phyloP scores from a whole-genome alignment of 2,888 invertebrate species.

The Oxystoma pomonae region DNA sequence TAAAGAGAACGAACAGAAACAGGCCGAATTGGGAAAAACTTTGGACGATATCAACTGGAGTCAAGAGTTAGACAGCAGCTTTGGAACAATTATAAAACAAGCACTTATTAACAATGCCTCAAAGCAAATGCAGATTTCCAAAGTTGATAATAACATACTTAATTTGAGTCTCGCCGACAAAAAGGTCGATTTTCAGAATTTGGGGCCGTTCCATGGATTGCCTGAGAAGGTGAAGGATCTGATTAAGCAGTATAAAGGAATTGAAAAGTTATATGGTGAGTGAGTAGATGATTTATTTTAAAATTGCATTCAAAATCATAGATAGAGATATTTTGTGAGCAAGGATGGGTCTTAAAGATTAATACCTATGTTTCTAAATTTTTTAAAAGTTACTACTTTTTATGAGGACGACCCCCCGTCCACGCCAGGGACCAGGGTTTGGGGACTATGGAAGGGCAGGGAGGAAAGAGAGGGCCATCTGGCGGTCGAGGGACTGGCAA shows the following conservation, averaged over 20 bases:
- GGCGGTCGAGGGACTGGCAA: too few relatives aligned
- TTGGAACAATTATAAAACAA: constrained; percentile 37
- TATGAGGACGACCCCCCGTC: too few relatives aligned
- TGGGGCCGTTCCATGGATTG: constrained; percentile 72
- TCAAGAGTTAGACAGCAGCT: constrained; percentile 27
- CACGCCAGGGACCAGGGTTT: too few relatives aligned
- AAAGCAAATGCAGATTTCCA: constrained; percentile 28
- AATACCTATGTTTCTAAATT: too few relatives aligned
- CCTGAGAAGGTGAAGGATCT: constrained; percentile 66
- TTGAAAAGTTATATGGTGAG: constrained; percentile 77
- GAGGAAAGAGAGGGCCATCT: too few relatives aligned
- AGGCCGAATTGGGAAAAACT: constrained; percentile 12
- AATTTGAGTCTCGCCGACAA: constrained; percentile 24
- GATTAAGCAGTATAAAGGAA: constrained; percentile 72
- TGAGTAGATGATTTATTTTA: too few relatives aligned
- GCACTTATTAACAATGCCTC: constrained; percentile 39
- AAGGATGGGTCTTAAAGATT: too few relatives aligned
- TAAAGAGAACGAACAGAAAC: constrained; percentile 8
- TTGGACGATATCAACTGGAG: constrained; percentile 15
- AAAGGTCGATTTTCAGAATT: constrained; percentile 23
- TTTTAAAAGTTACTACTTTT: too few relatives aligned
- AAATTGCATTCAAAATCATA: too few relatives aligned
- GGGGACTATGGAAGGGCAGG: too few relatives aligned
- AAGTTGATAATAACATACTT: constrained; percentile 14
- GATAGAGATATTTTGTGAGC: too few relatives aligned